Base-by-base conservation (phyloP, 1,140 invertebrate species). In the Drosophila punjabiensis region DNA sequence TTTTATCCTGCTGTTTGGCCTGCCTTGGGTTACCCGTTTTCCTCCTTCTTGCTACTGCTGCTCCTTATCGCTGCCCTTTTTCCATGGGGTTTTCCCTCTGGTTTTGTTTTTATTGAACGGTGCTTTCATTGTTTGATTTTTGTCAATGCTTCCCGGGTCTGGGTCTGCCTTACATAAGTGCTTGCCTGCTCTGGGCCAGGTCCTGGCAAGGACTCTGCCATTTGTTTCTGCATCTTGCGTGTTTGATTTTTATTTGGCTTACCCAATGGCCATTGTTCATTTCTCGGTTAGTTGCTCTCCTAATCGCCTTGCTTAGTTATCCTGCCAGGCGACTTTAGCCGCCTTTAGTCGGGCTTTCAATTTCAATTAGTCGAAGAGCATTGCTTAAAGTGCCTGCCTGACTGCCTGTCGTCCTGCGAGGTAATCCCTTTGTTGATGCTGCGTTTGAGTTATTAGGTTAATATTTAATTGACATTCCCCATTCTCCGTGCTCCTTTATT, bases 251-350 rank as follows among this genome's bases (percentile, higher is more conserved):
- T 81, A 68, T 77, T 84, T 88, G 67, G 60, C 76, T 63, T 64
- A 53, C 52, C 82, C 77, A 83, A 56, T 83, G 76, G 69, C 63
- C 68, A 88, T 85, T 88, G 85, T 85, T 90, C 70, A 89, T 88
- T 88, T 90, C 74, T 76, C 75, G 85, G 85, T 88, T 90, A 88
- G 85, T 85, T 88, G 85, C 66, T 85, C 85, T 89, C 74, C 89
- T 85, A 88, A 81, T 79, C 78, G 85, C 60, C 82, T 81, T 76
- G 65, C 77, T 81, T 75, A 75, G 61, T 71, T 58, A 77, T 67
- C 41, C 52, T 41, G 47, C 61, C 53, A 28, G 20, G 52, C 41
- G 45, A 61, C 53, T 59, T 76, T 60, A 37, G 58, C 48, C 58
- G 50, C 45, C 65, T 71, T 76, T 79, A 55, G 45, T 52, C 52